Base-by-base conservation (phyloP, 2,113 vertebrate species). In the Alouatta palliata region DNA sequence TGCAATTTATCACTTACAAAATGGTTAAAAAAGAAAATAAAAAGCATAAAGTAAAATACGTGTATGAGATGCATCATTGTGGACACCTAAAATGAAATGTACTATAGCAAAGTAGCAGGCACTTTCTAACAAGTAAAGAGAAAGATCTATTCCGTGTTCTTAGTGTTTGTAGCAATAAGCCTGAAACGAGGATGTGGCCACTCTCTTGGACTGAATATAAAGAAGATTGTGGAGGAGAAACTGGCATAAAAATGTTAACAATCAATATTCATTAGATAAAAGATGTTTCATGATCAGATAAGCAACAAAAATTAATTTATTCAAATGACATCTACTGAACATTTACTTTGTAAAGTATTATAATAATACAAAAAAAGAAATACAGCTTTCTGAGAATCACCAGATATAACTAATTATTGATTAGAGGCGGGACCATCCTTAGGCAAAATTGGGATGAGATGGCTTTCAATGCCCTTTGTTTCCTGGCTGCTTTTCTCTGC, bases 281-380 rank as follows among this genome's bases (percentile, higher is more conserved):
- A 77, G 79, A 79, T 80, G 86, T 90, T 95, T 96, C 73, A 87
- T 96, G 91, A 83, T 76, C 70, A 96, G 83, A 90, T 80, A 80
- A 83, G 27, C 43, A 94, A 92, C 11, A 61, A 81, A 58, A 94
- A 90, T 95, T 52, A 84, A 94, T 90, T 81, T 56, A 91, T 94
- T 86, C 35, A 96, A 49, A 91, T 94, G 27, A 56, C 58, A 30
- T 61, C 82, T 83, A 88, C 35, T 96, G 89, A 89, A 95, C 32
- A 94, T 58, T 86, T 95, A 52, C n/a, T 91, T 97, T 93, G 81
- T 96, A 82, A 97, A 95, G 91, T 77, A 68, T 88, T 96, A 47
- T 5, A 94, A 80, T 56, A 87, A 87, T 27, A 49, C 25, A 83
- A 35, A 90, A 90, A 49, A 80, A 20, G 17, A 12, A 47, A 83